Conservation (phyloP, 2,113 vertebrate species). For the Acrocephalus kingi region DNA sequence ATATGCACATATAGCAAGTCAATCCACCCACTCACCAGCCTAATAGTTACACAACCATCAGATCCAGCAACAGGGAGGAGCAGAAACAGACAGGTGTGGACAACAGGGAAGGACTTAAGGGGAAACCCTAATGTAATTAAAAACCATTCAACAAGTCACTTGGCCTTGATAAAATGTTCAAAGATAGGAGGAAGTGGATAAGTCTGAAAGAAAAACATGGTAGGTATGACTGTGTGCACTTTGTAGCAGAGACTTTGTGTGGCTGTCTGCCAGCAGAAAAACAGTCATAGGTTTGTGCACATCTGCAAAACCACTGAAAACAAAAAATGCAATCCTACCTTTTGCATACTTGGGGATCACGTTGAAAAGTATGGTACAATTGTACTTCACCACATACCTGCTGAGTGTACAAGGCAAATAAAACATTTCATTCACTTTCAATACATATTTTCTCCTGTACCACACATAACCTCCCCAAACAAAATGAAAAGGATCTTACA, state of each 20-base stretch:
- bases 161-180: background rate
- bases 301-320: background rate
- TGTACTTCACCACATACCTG: background rate
- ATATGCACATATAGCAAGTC: rapidly evolving
- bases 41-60: background rate
- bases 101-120: background rate
- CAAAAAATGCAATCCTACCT: background rate
- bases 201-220: background rate
- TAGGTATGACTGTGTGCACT: background rate
- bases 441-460: background rate
- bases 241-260: background rate
- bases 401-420: background rate
- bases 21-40: background rate
- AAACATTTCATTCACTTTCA: background rate
- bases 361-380: background rate
- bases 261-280: background rate
- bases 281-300: background rate
- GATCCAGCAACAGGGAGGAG: background rate
- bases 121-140: background rate
- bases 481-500: background rate
- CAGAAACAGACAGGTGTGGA: background rate
- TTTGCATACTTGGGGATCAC: background rate
- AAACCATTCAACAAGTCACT: background rate
- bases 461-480: background rate
- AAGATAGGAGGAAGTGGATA: background rate